Evolutionary conservation across 2,797 vertebrate species (phyloP), one percentile per base, ranked within the genome.

Genomic region (Melanotaenia pygmaea): DNA sequence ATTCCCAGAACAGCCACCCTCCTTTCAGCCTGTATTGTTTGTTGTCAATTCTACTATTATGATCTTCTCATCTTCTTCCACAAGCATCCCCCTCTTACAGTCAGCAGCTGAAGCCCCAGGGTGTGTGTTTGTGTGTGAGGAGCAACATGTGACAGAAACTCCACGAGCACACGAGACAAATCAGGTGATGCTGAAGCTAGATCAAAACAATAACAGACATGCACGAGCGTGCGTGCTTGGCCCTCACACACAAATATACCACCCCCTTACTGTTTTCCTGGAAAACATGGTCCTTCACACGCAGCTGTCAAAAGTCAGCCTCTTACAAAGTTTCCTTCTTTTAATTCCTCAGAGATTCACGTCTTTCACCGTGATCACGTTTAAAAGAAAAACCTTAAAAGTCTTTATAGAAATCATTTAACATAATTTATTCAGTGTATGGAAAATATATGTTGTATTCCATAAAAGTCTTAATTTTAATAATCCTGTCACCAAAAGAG

Each of bases 1-100:
- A 62, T 92, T 92, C 86, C 86, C 77, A 79, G 77, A 88, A 87
- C 65, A 81, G 63, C 85, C 83, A 69, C 79, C 70, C 70, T 72
- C 75, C 79, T 63, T 80, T 84, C 61, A 76, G 70, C 75, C 66
- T 35, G 47, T 84, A 84, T 61, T 86, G 85, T 91, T 89, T 92
- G 86, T 90, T 92, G 83, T 91, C 84, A 87, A 89, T 83, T 88
- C 84, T 76, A 70, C 61, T 82, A 82, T 87, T 90, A 80, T 88
- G 85, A 85, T 83, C 69, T 77, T 74, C 82, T 86, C 81, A 59
- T 84, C 79, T 81, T 83, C 43, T 62, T 67, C 74, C 64, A 57
- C 72, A 80, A 57, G 63, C 73, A 64, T 76, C 70, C 40, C 62
- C 67, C 71, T 79, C 84, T 64, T 73, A 71, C 74, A 80, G 80